Evolutionary conservation across 2,888 invertebrate genomes (phyloP).

Genomic region (Parnassius orleans): DNA sequence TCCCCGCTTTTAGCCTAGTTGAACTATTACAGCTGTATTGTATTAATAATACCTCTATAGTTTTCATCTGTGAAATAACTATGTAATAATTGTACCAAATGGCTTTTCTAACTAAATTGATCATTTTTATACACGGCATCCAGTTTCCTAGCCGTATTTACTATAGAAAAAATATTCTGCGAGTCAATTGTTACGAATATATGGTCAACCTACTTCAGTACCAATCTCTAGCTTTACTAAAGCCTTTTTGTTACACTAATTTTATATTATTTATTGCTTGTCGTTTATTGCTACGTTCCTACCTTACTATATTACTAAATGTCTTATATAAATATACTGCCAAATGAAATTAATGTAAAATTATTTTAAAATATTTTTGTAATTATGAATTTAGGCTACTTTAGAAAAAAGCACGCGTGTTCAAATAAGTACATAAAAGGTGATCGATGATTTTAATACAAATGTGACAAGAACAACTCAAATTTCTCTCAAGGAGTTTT

Average conservation of each 20-base stretch:
- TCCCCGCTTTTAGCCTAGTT: conserved; percentile 68
- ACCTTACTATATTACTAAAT: conserved; percentile 45
- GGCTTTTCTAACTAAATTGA: conserved; percentile 49
- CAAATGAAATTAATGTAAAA: conserved; percentile 9
- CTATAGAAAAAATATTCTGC: conserved; percentile 77
- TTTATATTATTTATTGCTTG: conserved; percentile 68
- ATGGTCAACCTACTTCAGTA: conserved; percentile 71
- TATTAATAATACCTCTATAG: conserved; percentile 55
- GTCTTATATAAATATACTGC: conserved; percentile 19
- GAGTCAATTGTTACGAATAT: conserved; percentile 57
- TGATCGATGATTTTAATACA: conserved; percentile 3
- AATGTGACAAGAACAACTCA: conserved; percentile 27
- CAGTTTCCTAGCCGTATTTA: conserved; percentile 56
- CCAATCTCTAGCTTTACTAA: conserved; percentile 77
- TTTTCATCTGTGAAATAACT: conserved; percentile 64
- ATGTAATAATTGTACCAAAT: conserved; percentile 68
- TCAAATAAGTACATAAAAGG: background rate
- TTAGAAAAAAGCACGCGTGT: conserved; percentile 12
- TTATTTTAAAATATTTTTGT: background rate
- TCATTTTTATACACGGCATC: conserved; percentile 50
- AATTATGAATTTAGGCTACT: conserved; percentile 3
- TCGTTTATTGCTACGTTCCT: conserved; percentile 74
- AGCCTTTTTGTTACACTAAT: conserved; percentile 57
- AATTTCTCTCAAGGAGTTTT: conserved; percentile 4
- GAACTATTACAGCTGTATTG: conserved; percentile 70